Conservation (phyloP, 2,113 vertebrate species). For the Taurulus bubalis region DNA sequence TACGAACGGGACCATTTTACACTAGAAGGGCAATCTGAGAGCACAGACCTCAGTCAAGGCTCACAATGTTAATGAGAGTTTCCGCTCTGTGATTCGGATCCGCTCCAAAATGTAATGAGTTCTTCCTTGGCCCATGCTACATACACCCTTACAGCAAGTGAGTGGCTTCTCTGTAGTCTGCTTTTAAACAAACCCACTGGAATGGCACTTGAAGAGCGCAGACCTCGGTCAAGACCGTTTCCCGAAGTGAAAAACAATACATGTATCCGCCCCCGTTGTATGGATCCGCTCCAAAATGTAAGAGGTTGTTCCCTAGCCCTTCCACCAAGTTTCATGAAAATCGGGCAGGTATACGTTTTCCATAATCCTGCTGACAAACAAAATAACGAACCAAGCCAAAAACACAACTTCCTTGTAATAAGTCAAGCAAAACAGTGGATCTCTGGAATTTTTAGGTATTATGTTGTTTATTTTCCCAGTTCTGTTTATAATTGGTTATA, state of each 20-base stretch:
- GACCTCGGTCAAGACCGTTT: too few relatives aligned
- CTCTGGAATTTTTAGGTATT: not conserved
- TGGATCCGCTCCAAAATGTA: not conserved
- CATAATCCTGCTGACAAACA: not conserved
- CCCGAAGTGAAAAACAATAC: too few relatives aligned
- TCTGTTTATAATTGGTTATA: not conserved
- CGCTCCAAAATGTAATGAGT: too few relatives aligned
- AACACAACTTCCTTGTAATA: not conserved
- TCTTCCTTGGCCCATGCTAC: not conserved
- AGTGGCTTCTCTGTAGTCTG: not conserved
- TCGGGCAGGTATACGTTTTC: not conserved
- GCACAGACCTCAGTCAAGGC: not conserved
- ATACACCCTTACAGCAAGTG: not conserved
- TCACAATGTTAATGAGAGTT: not conserved
- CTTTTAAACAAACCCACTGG: not conserved
- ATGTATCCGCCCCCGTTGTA: too few relatives aligned
- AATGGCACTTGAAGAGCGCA: too few relatives aligned
- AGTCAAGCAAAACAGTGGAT: not conserved
- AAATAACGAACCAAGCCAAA: not conserved
- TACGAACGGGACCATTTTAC: not conserved
- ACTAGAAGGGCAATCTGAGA: not conserved
- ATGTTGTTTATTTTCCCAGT: not conserved
- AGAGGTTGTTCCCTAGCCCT: not conserved
- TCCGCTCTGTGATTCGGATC: not conserved
- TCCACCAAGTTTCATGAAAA: not conserved